A percentile compares a stretch with the other conserved stretches of the same genome.
These are phyloP conservation scores for Ianthella basta DNA, from an alignment of 37 sponge, comb jelly and placozoan genomes.

Conservation along the genomic window DNA sequence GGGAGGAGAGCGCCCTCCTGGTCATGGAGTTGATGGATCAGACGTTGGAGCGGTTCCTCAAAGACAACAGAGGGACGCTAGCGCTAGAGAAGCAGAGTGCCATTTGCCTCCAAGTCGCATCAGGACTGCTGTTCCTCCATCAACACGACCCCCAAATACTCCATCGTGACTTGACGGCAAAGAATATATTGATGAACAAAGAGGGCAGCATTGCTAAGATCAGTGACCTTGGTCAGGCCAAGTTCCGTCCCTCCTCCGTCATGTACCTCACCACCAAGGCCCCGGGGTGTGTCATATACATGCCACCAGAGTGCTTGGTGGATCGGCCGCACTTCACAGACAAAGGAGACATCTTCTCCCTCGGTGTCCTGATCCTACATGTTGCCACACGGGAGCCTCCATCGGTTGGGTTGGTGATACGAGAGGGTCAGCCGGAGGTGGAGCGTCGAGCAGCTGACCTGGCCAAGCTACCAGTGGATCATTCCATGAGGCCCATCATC, in stretches of 20 bases:
- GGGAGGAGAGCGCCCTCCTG: background rate
- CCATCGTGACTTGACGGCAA: background rate
- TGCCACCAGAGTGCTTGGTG: background rate
- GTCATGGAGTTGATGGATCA: slow-evolving; percentile 23
- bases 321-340: background rate
- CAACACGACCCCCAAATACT: slow-evolving; percentile 1
- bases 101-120: background rate
- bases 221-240: slow-evolving; percentile 1
- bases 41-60: slow-evolving; percentile 20
- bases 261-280: background rate
- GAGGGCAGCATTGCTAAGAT: slow-evolving; percentile 11
- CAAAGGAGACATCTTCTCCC: slow-evolving; percentile 26
- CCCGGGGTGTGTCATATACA: background rate
- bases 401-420: background rate
- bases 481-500: background rate
- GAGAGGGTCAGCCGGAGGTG: background rate
- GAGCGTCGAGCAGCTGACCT: slow-evolving; percentile 14
- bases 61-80: slow-evolving; percentile 12
- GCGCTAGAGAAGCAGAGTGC: background rate
- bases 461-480: background rate
- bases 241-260: background rate
- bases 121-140: background rate
- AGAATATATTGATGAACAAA: background rate
- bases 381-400: background rate
- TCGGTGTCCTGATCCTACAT: slow-evolving; percentile 7